Evolutionary conservation across 2,797 vertebrate genomes (phyloP), one percentile per base, ranked within the genome.

Genomic region (Aphelocoma californica): DNA sequence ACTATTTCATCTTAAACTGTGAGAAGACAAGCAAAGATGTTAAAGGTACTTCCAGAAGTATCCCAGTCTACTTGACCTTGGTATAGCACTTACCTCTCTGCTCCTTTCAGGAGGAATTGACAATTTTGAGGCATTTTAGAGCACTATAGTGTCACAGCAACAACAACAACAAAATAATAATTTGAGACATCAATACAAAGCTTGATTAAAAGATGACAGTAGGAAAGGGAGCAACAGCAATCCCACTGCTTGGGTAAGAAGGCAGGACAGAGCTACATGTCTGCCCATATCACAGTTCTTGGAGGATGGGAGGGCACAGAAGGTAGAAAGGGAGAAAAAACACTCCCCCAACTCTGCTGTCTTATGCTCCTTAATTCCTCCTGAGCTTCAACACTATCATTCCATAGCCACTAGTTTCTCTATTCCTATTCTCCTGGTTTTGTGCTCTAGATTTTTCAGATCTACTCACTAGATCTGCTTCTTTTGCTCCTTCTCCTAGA

Each of bases 21-120:
- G 17, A 42, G 6, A 32, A 71, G 10, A 54, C 9, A 58, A 50
- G 17, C 7, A 61, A 29, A 73, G 29, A 69, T n/a, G 4, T 34
- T 19, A 32, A 60, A 79, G 50, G 9, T 12, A 8, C 7, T 42
- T 88, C 44, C 20, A 53, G 38, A 92, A 81, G 14, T 6, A 34
- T 23, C 21, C 31, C 47, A 23, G 12, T 6, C 32, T 56, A 38
- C 14, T 31, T 31, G 19, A 26, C 47, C 62, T 38, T 20, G 2
- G 31, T 7, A 2, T 0, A 31, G 6, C 32, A 38, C 5, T 53
- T 34, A 3, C 0, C 0, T 25, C 32, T 53, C n/a, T 47, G 34
- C 16, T 3, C 4, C 23, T 54, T 82, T 32, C 69, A 73, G 34
- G 15, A 48, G 17, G 25, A 80, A 58, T 5, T 40, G 34, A 28